phyloP scores from a whole-genome alignment of 1,140 invertebrate genomes.

The Myzus persicae region DNA sequence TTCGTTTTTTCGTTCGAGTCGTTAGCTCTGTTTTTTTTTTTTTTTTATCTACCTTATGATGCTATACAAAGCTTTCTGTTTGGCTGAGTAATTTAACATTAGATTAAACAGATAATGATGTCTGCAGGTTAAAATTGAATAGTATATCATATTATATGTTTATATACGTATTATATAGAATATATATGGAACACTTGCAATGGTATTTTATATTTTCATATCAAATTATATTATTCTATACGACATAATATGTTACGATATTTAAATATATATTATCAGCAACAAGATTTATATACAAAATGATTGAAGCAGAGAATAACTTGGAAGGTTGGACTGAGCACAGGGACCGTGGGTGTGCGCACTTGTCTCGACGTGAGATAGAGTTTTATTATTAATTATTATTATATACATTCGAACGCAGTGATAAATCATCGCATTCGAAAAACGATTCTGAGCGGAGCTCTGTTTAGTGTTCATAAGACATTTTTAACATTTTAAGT shows the following conservation, averaged over 20 bases:
- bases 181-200: background rate
- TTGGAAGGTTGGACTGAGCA: background rate
- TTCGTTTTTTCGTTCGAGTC: background rate
- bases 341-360: background rate
- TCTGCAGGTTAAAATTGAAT: background rate
- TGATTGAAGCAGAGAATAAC: background rate
- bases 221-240: background rate
- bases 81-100: background rate
- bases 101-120: background rate
- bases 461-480: background rate
- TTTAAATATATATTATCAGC: too few relatives aligned
- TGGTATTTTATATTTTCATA: background rate
- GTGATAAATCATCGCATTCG: background rate
- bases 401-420: background rate
- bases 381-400: background rate
- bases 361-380: background rate
- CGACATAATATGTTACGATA: background rate
- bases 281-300: background rate
- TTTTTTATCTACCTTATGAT: background rate
- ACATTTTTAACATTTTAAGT: background rate
- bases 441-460: background rate
- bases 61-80: background rate
- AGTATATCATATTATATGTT: background rate
- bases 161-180: background rate
- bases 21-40: background rate